A percentile compares a stretch with the other conserved stretches of the same genome.
These are phyloP conservation scores for Chlorospingus semifuscus DNA, from an alignment of 2,797 vertebrate species.

Conservation along the genomic window DNA sequence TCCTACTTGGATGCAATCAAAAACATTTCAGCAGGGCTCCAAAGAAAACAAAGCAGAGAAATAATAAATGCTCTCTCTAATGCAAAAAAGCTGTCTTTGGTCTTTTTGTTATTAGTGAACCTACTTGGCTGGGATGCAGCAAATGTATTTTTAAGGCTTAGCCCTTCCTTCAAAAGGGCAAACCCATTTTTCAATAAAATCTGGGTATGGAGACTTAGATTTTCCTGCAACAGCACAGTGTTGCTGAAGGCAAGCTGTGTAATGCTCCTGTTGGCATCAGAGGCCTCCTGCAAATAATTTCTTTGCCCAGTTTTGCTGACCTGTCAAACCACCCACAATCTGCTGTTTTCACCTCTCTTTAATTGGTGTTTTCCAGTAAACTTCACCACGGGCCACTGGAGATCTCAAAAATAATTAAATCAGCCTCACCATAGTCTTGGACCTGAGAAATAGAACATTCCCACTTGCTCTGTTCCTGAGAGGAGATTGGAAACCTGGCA, in stretches of 20 bases:
- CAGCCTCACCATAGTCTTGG: background rate
- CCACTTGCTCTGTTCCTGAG: background rate
- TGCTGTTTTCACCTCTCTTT: background rate
- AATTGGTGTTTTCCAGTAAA: background rate
- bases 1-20: background rate
- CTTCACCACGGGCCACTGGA: background rate
- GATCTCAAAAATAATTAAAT: background rate
- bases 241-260: background rate
- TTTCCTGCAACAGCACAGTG: background rate
- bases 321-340: background rate
- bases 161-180: background rate
- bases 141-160: background rate
- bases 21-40: constrained; percentile 8
- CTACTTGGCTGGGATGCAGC: background rate
- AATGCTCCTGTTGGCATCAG: background rate
- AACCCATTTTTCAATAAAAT: background rate
- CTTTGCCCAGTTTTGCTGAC: background rate
- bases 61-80: constrained; percentile 49
- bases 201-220: background rate
- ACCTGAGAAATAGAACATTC: background rate
- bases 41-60: constrained; percentile 39
- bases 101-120: constrained; percentile 1
- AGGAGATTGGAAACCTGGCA: background rate
- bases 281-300: background rate
- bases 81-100: background rate